Evolutionary conservation across 2,888 invertebrate species (phyloP), one percentile per base, ranked within the genome.

Genomic region (Plusia festucae): DNA sequence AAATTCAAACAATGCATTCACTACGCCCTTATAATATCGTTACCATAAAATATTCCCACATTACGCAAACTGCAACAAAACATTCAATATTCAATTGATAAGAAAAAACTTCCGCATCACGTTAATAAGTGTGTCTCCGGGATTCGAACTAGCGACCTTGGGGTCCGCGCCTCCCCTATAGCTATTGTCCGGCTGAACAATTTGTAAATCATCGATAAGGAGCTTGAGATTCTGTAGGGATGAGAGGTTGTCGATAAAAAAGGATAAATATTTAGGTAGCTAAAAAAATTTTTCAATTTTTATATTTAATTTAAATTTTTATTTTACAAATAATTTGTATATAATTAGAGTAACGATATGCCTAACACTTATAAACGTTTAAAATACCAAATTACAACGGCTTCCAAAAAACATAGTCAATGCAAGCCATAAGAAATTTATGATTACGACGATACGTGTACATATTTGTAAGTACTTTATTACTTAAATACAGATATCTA

Each of bases 201-300:
- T 89, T 91, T 89, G 85, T 91, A 88, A 91, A 90, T 86, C 85
- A 85, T 82, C 78, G 84, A 86, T 86, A 88, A 88, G 79, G 76
- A 84, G 76, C 65, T 78, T 61, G 76, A 85, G 86, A 87, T 89
- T 85, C 72, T 60, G 30, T 82, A 89, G 84, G 65, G 87, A 84
- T 72, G 87, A 27, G 74, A 57, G 8, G 0, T 0, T 40, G 32
- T 76, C 76, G 63, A 76, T 76, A 58, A 13, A 53, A 30, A 30
- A 32, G 27, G 24, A 27, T 8, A 4, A 30, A 30, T 30, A 30
- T 30, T 30, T 30, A 30, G 7, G 0, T 9, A 30, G 8, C 9
- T 9, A 30, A n/a, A n/a, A n/a, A n/a, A n/a, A n/a, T n/a, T n/a
- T n/a, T n/a, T n/a, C n/a, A n/a, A n/a, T n/a, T n/a, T n/a, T n/a